Base-by-base conservation (phyloP, 1,140 invertebrate species). In the Cydia pomonella region DNA sequence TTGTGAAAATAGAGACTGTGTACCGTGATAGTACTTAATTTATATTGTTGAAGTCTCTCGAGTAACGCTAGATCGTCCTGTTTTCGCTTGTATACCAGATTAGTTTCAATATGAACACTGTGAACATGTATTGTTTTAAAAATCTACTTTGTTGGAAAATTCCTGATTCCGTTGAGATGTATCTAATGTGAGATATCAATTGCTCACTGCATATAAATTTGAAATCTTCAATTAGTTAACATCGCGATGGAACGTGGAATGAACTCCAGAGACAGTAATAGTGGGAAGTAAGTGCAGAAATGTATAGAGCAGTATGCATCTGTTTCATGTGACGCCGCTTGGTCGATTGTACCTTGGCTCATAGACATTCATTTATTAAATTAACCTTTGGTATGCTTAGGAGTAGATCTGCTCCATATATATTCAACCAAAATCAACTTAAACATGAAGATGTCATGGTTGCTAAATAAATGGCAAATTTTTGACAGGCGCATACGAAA, bases 11-110 rank as follows among this genome's bases (percentile, higher is more conserved):
- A 83, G 75, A 78, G 83, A 88, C 87, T 88, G 86, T 88, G 86
- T 87, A 85, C 77, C 84, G 87, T 89, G 86, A 89, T 91, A 87
- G 86, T 88, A 88, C 86, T 86, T 88, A 88, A 86, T 76, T 66
- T 75, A 75, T 78, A 75, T 76, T 76, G 78, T 53, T 75, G 74
- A 53, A 73, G 73, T 73, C 63, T 77, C 74, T 71, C 79, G 69
- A 84, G 76, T 76, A 77, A 75, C 73, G 82, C 80, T 82, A 79
- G 79, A 76, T 78, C 73, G 59, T 79, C 76, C 75, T 78, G 21
- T 79, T 74, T 74, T 79, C 78, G 76, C 50, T 23, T 59, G 53
- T 21, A 23, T 59, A 23, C 21, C 53, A 23, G 18, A 21, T 59
- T 76, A 69, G 75, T 76, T 74, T 33, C 47, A 47, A 75, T 71